These are phyloP conservation scores for Cydia fagiglandana DNA, from an alignment of 1,140 invertebrate species.

Conservation along the genomic window DNA sequence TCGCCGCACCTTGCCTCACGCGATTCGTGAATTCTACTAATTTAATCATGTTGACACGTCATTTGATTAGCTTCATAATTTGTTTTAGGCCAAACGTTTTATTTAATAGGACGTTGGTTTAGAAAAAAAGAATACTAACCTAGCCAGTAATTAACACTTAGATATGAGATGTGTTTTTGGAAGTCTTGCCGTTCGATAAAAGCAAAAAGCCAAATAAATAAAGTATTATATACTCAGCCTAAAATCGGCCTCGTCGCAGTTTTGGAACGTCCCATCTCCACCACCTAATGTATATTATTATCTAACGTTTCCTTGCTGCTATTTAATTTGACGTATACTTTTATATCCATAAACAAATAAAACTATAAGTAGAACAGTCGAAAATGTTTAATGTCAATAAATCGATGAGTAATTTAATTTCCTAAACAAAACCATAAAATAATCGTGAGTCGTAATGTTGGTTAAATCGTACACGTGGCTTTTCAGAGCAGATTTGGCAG, in stretches of 20 bases:
- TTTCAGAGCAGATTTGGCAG: neutral
- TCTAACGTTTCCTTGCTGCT: neutral
- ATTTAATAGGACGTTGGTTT: too few species aligned
- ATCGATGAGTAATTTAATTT: neutral
- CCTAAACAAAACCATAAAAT: neutral
- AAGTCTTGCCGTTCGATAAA: too few species aligned
- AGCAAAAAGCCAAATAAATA: too few species aligned
- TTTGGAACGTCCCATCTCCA: too few species aligned
- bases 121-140: too few species aligned
- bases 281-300: too few species aligned
- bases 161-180: too few species aligned
- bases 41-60: conserved; percentile 6
- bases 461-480: neutral
- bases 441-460: neutral
- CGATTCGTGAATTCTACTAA: neutral
- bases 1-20: neutral
- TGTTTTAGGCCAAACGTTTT: too few species aligned
- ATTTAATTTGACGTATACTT: neutral
- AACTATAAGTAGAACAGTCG: neutral
- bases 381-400: neutral
- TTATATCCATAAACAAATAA: neutral
- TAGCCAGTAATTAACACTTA: too few species aligned
- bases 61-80: neutral
- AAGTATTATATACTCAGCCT: too few species aligned
- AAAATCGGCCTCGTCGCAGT: too few species aligned